A percentile compares a stretch with the other conserved stretches of the same genome.
These are phyloP conservation scores for Chloroceryle inda DNA, from an alignment of 2,797 vertebrate genomes.

Conservation along the genomic window DNA sequence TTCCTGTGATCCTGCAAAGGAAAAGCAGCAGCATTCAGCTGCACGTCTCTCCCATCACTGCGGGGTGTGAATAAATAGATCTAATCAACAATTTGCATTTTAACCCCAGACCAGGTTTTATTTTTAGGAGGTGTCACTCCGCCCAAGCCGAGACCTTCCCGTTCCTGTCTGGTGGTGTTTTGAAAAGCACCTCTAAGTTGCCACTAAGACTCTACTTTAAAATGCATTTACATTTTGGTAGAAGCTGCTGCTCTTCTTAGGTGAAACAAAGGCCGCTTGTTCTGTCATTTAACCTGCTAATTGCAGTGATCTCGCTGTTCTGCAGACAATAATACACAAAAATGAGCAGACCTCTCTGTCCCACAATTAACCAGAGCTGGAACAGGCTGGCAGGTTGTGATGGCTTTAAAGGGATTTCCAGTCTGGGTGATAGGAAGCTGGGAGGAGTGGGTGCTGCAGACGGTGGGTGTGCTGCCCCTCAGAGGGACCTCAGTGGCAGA, in stretches of 20 bases:
- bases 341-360: background rate
- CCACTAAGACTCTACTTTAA: background rate
- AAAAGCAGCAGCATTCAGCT: background rate
- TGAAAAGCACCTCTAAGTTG: background rate
- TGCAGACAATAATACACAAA: background rate
- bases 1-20: conserved; percentile 14
- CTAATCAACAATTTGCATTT: conserved; percentile 42
- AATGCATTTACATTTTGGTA: conserved; percentile 19
- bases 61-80: conserved; percentile 45
- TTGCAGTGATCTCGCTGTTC: conserved; percentile 9
- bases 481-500: background rate
- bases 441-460: background rate
- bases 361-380: background rate
- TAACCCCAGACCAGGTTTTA: conserved; percentile 26
- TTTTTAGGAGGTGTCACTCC: conserved; percentile 32
- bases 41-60: background rate
- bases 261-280: conserved; percentile 14
- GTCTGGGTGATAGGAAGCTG: background rate
- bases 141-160: background rate
- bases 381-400: background rate
- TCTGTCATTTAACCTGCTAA: conserved; percentile 31
- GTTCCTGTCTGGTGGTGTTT: background rate
- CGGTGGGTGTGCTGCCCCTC: background rate
- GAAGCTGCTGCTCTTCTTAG: conserved; percentile 8
- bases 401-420: background rate